These are phyloP conservation scores for Diloba caeruleocephala DNA, from an alignment of 2,888 invertebrate species.

Conservation along the genomic window DNA sequence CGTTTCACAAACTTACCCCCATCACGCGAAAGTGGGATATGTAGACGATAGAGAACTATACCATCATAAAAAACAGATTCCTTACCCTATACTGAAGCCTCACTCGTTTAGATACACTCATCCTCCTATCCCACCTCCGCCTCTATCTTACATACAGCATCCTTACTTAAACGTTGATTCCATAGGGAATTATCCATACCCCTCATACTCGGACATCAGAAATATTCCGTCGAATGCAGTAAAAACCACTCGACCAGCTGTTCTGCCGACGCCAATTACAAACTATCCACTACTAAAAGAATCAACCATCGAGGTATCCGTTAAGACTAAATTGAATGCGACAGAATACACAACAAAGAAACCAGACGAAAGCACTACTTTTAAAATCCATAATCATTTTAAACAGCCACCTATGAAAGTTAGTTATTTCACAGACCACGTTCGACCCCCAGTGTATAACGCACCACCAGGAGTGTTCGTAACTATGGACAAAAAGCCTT, in stretches of 20 bases:
- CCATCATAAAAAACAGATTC: conserved; percentile 68
- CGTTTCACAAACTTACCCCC: conserved; percentile 57
- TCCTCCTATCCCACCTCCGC: conserved; percentile 68
- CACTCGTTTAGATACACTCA: conserved; percentile 67
- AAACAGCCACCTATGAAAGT: conserved; percentile 67
- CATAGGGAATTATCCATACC: conserved; percentile 52
- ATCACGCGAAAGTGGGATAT: conserved; percentile 71
- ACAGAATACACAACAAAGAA: conserved; percentile 66
- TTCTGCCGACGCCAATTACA: conserved; percentile 72
- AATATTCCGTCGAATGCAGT: conserved; percentile 64
- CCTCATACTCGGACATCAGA: conserved; percentile 64
- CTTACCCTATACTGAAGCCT: conserved; percentile 68
- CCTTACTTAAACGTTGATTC: conserved; percentile 65
- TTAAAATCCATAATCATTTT: conserved; percentile 65
- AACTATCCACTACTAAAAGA: conserved; percentile 57
- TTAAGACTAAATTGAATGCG: conserved; percentile 56
- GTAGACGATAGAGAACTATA: conserved; percentile 65
- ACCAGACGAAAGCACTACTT: conserved; percentile 62
- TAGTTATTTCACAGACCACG: conserved; percentile 74
- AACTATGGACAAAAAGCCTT: conserved; percentile 85
- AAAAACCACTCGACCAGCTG: conserved; percentile 75
- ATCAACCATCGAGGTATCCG: conserved; percentile 60
- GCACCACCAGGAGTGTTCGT: conserved; percentile 84
- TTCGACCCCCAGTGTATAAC: conserved; percentile 82
- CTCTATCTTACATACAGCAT: conserved; percentile 59